Conservation (phyloP, 2,888 invertebrate genomes). For the Brenthis daphne region DNA sequence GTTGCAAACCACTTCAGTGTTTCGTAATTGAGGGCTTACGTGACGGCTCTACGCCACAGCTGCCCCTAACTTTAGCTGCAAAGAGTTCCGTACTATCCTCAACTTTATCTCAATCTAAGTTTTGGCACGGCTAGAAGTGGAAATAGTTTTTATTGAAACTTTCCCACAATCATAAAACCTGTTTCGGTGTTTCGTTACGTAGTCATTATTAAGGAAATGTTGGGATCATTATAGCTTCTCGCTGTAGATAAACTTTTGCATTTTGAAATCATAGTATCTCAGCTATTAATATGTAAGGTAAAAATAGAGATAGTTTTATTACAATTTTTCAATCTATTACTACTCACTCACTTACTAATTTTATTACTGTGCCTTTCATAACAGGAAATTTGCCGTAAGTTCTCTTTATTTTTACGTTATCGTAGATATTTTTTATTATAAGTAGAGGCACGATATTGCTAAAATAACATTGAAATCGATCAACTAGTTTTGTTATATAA, state of each 20-base stretch:
- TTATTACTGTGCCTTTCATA: no score
- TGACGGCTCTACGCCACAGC: conserved; percentile 73
- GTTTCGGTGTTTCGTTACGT: conserved; percentile 23
- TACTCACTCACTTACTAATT: no score
- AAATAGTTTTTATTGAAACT: conserved; percentile 52
- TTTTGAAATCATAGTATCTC: background rate
- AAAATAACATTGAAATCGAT: no score
- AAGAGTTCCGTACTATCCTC: conserved; percentile 67
- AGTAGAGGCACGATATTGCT: no score
- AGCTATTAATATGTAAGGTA: no score
- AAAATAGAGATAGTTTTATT: no score
- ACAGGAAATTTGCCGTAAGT: no score
- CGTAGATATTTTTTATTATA: no score
- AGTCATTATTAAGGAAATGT: conserved; percentile 14
- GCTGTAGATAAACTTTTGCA: background rate
- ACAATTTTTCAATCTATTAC: no score
- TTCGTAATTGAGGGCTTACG: conserved; percentile 81
- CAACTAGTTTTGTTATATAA: no score
- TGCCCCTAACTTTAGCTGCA: conserved; percentile 66
- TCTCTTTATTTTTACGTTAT: no score
- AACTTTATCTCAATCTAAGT: conserved; percentile 78
- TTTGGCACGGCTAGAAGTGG: conserved; percentile 63
- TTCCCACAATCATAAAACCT: conserved; percentile 35
- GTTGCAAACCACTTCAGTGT: conserved; percentile 72
- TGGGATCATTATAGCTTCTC: background rate